phyloP scores from a whole-genome alignment of 2,888 invertebrate genomes.

The Meteorus cinctellus region DNA sequence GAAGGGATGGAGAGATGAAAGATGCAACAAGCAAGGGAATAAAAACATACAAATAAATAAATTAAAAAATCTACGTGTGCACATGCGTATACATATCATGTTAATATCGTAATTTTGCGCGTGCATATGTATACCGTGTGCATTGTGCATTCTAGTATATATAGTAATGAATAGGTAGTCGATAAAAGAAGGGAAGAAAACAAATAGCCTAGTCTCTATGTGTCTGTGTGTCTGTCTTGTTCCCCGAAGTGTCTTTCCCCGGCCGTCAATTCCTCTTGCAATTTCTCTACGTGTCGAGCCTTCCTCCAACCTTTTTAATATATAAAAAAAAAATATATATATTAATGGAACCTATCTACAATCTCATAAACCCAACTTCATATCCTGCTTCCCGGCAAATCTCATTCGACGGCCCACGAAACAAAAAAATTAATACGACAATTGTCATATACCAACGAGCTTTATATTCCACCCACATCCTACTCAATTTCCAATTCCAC shows the following conservation, averaged over 20 bases:
- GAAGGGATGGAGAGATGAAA: conserved; percentile 14
- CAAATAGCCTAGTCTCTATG: conserved; percentile 67
- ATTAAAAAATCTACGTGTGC: conserved; percentile 57
- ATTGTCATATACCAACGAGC: conserved; percentile 41
- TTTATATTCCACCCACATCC: conserved; percentile 36
- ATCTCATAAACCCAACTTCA: conserved; percentile 43
- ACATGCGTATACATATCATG: conserved; percentile 61
- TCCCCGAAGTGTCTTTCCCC: conserved; percentile 70
- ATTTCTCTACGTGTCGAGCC: conserved; percentile 43
- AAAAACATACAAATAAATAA: conserved; percentile 41
- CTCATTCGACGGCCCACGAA: conserved; percentile 26
- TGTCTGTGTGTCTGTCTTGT: conserved; percentile 66
- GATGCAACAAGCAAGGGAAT: conserved; percentile 36
- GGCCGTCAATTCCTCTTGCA: conserved; percentile 54
- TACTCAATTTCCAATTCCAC: conserved; percentile 30
- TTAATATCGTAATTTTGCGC: conserved; percentile 55
- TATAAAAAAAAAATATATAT: conserved; percentile 18
- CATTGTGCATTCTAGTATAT: conserved; percentile 59
- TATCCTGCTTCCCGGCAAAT: conserved; percentile 28
- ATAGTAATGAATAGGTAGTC: conserved; percentile 63
- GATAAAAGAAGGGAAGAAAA: conserved; percentile 53
- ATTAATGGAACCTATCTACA: conserved; percentile 38
- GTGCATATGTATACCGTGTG: conserved; percentile 64
- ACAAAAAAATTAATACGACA: conserved; percentile 22
- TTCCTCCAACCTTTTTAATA: conserved; percentile 46